A percentile compares a stretch with the other conserved stretches of the same genome.
phyloP scores from a whole-genome alignment of 2,113 vertebrate genomes.

The Pionites leucogaster region DNA sequence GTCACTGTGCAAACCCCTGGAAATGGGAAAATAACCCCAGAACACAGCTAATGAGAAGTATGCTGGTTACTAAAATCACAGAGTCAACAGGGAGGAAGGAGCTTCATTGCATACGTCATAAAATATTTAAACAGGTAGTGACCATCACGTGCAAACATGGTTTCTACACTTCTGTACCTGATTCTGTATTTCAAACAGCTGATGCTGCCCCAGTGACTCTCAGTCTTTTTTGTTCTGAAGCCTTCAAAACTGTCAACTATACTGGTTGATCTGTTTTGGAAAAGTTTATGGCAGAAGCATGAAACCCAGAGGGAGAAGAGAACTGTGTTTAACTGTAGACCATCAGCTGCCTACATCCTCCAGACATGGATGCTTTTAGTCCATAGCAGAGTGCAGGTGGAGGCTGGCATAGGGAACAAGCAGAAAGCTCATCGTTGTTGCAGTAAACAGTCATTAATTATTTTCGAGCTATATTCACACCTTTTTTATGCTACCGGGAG shows the following conservation, averaged over 20 bases:
- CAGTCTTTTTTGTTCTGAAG: not conserved
- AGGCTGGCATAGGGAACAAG: not conserved
- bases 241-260: not conserved
- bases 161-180: not conserved
- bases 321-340: not conserved
- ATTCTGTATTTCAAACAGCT: not conserved
- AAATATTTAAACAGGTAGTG: conserved; percentile 21
- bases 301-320: not conserved
- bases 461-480: not conserved
- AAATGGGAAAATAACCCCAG: not conserved
- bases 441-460: not conserved
- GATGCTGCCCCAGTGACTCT: not conserved
- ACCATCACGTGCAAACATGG: not conserved
- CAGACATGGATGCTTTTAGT: not conserved
- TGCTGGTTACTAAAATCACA: not conserved
- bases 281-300: not conserved
- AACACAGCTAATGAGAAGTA: not conserved
- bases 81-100: not conserved
- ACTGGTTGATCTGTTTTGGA: not conserved
- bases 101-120: not conserved
- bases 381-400: not conserved
- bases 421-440: not conserved
- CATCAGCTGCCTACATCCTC: not conserved
- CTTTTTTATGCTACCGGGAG: not conserved
- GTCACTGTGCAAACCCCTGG: not conserved